Evolutionary conservation across 1,140 invertebrate species (phyloP), one percentile per base, ranked within the genome.

Genomic region (Gryllus bimaculatus): DNA sequence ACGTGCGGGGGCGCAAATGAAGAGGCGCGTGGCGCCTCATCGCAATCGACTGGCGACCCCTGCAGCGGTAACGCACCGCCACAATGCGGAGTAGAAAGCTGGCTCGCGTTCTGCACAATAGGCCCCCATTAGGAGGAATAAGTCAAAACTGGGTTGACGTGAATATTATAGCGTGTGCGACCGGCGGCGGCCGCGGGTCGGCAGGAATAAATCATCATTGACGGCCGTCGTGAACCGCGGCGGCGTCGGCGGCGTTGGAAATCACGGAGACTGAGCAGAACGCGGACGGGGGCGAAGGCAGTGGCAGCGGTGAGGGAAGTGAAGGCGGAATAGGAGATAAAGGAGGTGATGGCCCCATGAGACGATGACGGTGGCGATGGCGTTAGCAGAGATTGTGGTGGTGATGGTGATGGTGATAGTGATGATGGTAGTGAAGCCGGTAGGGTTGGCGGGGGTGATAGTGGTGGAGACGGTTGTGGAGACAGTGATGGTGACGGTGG

Each of bases 151-250:
- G 18, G 54, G 54, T 66, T 66, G 54, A 66, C 54, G 54, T 66
- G 54, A 66, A 66, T 66, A 66, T 66, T 66, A 66, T 66, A 66
- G 54, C 54, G 54, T 66, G 54, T 66, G 54, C 54, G 54, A 66
- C 54, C 54, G 10, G 54, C 26, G 54, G 10, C 54, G 54, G 54
- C 18, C 10, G 54, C 54, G 54, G 54, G 26, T 13, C 54, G 54
- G 18, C 54, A 13, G 54, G 54, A 66, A 66, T 66, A 66, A 66
- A 66, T 66, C 54, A 66, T 66, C 54, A 66, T 66, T 66, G 54
- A 66, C 54, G 54, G 54, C 54, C 18, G 10, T 66, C 54, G 54
- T 66, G 54, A 66, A 18, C 10, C 54, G 54, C 10, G 18, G 54
- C 18, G 54, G 10, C 10, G 18, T 1, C 18, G 18, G 54, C 18